These are phyloP conservation scores for Pempheris klunzingeri DNA, from an alignment of 2,797 vertebrate species.

Conservation along the genomic window DNA sequence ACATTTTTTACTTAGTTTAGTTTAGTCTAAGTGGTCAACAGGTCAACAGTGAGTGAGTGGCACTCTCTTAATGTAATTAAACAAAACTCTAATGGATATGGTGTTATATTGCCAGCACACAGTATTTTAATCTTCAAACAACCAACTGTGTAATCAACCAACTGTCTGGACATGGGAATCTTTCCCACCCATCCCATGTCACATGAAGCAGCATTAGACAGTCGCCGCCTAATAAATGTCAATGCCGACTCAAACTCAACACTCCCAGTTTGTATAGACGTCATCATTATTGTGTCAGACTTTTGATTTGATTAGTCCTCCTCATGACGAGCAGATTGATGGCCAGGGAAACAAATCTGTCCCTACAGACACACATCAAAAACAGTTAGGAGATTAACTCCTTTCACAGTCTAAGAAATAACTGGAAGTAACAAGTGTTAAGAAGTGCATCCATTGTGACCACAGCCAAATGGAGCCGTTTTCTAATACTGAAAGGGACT, in stretches of 20 bases:
- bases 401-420: background rate
- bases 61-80: too few species aligned
- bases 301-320: background rate
- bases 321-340: background rate
- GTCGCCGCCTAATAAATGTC: background rate
- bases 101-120: background rate
- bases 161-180: too few species aligned
- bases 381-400: background rate
- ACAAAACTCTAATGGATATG: background rate
- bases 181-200: background rate
- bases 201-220: too few species aligned
- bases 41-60: background rate
- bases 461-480: background rate
- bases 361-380: background rate
- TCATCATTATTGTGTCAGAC: background rate
- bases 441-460: constrained; percentile 1
- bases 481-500: constrained; percentile 2
- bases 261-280: background rate
- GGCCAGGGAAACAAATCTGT: constrained; percentile 2
- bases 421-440: background rate
- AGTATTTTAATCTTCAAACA: background rate
- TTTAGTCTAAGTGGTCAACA: background rate
- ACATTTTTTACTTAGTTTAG: background rate
- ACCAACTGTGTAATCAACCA: background rate
- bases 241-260: background rate